Conservation (phyloP, 2,113 vertebrate genomes). For the Fregata magnificens region DNA sequence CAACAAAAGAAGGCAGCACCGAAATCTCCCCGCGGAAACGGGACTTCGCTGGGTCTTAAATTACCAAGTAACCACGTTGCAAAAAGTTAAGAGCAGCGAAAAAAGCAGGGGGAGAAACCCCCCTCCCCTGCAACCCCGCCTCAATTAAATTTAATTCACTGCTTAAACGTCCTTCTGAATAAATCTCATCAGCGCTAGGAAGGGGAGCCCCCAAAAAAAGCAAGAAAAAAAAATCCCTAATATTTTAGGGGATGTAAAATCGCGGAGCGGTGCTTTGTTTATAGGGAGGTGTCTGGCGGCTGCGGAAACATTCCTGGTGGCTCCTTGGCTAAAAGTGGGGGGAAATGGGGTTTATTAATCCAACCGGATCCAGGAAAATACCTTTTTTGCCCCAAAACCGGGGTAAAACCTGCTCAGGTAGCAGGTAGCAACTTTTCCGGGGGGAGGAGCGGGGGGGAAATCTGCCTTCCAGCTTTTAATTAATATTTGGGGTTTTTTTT, state of each 20-base stretch:
- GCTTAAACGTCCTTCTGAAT: not conserved
- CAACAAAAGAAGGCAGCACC: conserved; percentile 28
- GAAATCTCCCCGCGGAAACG: not conserved
- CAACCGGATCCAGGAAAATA: rapidly evolving
- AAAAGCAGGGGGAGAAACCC: not conserved
- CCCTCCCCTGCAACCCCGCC: not conserved
- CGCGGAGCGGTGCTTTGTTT: not conserved
- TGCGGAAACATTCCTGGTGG: not conserved
- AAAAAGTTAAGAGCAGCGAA: not conserved
- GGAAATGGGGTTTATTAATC: not conserved
- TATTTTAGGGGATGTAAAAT: not conserved
- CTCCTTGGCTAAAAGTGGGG: not conserved
- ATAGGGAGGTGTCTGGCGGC: not conserved
- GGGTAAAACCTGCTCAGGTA: not conserved
- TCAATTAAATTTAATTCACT: not conserved
- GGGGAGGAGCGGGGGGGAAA: rapidly evolving
- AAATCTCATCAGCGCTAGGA: not conserved
- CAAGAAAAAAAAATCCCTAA: too few species aligned
- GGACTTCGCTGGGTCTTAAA: not conserved
- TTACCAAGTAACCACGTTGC: not conserved
- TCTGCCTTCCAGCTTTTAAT: not conserved
- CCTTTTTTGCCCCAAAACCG: rapidly evolving
- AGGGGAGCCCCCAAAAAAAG: not conserved
- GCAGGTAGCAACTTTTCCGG: not conserved
- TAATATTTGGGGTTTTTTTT: not conserved